These are phyloP conservation scores for Thunnus maccoyii DNA, from an alignment of 2,113 vertebrate genomes.

Conservation along the genomic window DNA sequence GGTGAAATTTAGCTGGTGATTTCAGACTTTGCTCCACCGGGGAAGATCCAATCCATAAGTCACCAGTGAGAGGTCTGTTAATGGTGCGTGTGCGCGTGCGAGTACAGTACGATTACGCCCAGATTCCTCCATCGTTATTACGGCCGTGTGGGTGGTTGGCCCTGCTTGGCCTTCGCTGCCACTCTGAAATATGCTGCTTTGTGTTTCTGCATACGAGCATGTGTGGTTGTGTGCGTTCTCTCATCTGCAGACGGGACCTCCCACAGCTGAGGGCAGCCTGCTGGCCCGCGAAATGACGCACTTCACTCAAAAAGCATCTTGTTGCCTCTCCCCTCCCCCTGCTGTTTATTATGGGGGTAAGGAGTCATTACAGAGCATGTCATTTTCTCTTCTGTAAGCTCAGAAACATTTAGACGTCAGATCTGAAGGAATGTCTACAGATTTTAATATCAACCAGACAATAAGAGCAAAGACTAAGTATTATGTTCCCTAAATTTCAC, in stretches of 20 bases:
- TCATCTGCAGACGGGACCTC: conserved; percentile 58
- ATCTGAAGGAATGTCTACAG: conserved; percentile 24
- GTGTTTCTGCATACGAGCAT: conserved; percentile 13
- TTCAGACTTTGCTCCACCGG: conserved; percentile 4
- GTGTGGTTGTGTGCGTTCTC: conserved; percentile 26
- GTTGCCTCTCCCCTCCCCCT: conserved; percentile 29
- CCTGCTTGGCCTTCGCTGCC: conserved; percentile 27
- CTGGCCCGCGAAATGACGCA: conserved; percentile 53
- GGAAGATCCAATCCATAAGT: neutral
- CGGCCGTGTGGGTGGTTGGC: conserved; percentile 41
- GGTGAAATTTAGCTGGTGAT: neutral
- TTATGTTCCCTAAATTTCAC: neutral
- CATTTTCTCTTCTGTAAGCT: conserved; percentile 6
- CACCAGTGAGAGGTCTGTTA: conserved; percentile 4
- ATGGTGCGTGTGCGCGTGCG: neutral
- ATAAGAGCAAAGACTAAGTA: conserved; percentile 83
- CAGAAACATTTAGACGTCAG: conserved; percentile 23
- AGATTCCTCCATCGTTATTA: conserved; percentile 37
- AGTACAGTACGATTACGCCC: conserved; percentile 3
- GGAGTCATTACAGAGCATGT: conserved; percentile 18
- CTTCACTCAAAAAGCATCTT: conserved; percentile 50
- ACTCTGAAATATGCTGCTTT: conserved; percentile 32
- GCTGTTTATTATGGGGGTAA: conserved; percentile 47
- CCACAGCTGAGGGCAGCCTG: conserved; percentile 51
- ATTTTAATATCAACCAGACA: conserved; percentile 85